Conservation (phyloP, 2,113 vertebrate genomes). For the Stigmatopora argus region DNA sequence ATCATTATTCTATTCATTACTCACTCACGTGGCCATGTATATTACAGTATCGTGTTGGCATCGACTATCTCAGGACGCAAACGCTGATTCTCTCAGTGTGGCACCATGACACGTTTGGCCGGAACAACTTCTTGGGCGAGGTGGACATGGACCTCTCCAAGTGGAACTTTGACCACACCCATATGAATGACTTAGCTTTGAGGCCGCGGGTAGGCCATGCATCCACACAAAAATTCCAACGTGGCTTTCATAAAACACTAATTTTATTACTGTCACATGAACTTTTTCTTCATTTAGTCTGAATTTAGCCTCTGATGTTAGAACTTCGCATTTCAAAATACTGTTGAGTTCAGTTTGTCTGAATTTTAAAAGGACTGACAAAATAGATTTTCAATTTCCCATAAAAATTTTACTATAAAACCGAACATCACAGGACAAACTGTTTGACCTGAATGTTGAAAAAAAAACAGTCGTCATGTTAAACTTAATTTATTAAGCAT, state of each 20-base stretch:
- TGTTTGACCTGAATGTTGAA: not conserved
- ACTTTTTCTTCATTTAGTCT: too few relatives aligned
- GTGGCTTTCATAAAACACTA: constrained; percentile 27
- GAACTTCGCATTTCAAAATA: too few relatives aligned
- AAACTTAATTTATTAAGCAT: not conserved
- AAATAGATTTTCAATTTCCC: not conserved
- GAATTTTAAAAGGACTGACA: too few relatives aligned
- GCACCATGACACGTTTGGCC: constrained; percentile 93
- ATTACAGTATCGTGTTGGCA: constrained; percentile 84
- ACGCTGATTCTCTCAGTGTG: constrained; percentile 89
- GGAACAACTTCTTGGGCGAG: constrained; percentile 93
- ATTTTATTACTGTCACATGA: too few relatives aligned
- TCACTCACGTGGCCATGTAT: constrained; percentile 4
- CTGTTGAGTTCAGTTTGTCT: too few relatives aligned
- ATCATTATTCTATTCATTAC: constrained; percentile 24
- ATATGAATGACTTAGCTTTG: constrained; percentile 81
- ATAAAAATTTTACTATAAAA: not conserved
- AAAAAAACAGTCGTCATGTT: not conserved
- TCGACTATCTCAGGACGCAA: constrained; percentile 77
- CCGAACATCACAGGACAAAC: too few relatives aligned
- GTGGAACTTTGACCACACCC: constrained; percentile 87
- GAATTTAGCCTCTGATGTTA: too few relatives aligned
- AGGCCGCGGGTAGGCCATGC: constrained; percentile 76
- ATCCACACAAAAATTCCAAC: constrained; percentile 7
- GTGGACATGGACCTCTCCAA: constrained; percentile 84